Evolutionary conservation across 2,888 invertebrate species (phyloP), one percentile per base, ranked within the genome.

Genomic region (Seladonia tumulorum): DNA sequence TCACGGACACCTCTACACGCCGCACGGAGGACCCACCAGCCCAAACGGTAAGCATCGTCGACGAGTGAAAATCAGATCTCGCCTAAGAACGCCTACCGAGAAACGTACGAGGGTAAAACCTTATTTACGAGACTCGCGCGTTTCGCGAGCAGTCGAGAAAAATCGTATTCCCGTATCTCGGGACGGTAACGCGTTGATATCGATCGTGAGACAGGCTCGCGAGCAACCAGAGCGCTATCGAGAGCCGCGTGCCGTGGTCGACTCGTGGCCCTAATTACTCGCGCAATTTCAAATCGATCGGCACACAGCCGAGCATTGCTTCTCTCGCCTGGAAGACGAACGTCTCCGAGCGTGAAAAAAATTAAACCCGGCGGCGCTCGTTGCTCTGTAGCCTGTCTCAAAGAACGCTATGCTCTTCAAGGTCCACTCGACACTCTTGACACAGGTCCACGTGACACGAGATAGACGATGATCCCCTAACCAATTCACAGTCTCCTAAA

Each of bases 1-100:
- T 4, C 96, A 94, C 84, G 93, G 94, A 86, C 94, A 95, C 87
- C 94, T 95, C 66, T 95, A 95, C 92, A 93, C 93, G 45, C 93
- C 94, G 25, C 94, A 94, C 85, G 94, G 94, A 71, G 94, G 94
- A 85, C 93, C 95, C 5, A 94, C 94, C 60, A 95, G 95, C 90
- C 95, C 95, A 22, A 95, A 95, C 87, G 95, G 95, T 95, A 88
- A 93, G 93, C 57, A 25, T n/a, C 22, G 22, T 1, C 53, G n/a
- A 53, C 10, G 8, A n/a, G 10, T 22, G 22, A 53, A n/a, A 22
- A 10, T 10, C 10, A n/a, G 53, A 53, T n/a, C 10, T n/a, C 53
- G 8, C n/a, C 53, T 53, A 22, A 53, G 53, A 53, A 53, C 10
- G 53, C 22, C 8, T n/a, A n/a, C 53, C 2, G 2, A 53, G 53